Evolutionary conservation across 1,140 invertebrate genomes (phyloP).

Genomic region (Drosophila obscura): DNA sequence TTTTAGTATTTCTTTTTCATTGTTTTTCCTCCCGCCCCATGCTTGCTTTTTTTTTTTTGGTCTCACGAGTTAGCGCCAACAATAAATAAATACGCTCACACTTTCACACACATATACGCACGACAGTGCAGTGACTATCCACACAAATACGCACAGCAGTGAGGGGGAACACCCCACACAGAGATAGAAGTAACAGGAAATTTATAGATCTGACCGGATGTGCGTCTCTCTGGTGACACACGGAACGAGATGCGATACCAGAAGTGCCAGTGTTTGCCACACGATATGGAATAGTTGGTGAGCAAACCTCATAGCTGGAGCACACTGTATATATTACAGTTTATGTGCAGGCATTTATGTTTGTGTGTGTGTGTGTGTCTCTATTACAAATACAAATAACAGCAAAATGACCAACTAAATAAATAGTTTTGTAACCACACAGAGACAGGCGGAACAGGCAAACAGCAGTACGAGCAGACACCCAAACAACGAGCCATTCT

Average conservation of each 20-base stretch:
- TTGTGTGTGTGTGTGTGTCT: conserved; percentile 42
- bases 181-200: conserved; percentile 55
- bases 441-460: conserved; percentile 30
- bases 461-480: conserved; percentile 1
- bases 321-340: conserved; percentile 38
- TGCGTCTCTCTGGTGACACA: conserved; percentile 78
- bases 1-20: conserved; percentile 64
- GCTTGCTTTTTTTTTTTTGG: conserved; percentile 63
- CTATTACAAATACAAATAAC: conserved; percentile 80
- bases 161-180: neutral
- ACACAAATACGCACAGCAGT: neutral
- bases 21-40: conserved; percentile 37
- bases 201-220: conserved; percentile 80
- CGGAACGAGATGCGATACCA: conserved; percentile 46
- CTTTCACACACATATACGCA: conserved; percentile 41
- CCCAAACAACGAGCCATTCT: neutral
- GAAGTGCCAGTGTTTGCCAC: conserved; percentile 26
- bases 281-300: no score
- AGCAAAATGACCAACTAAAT: conserved; percentile 81
- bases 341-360: conserved; percentile 15
- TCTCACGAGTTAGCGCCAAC: conserved; percentile 75
- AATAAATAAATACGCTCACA: conserved; percentile 77
- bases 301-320: conserved; percentile 38
- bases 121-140: no score
- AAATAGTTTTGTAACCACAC: conserved; percentile 79